phyloP scores from a whole-genome alignment of 2,797 vertebrate genomes.

The Poeciliopsis gracilis region DNA sequence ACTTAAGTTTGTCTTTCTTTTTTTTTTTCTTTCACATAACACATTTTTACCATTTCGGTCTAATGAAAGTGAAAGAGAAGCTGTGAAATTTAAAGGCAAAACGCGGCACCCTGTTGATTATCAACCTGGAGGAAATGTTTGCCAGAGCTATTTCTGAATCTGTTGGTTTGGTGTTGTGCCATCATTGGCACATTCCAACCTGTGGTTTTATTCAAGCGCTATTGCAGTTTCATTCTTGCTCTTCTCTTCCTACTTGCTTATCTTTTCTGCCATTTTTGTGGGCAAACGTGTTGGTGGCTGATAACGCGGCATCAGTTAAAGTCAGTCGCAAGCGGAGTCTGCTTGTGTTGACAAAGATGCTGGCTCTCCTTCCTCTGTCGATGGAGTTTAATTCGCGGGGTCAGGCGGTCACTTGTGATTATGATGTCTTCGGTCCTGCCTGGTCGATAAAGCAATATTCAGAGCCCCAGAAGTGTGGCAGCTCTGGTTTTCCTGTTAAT shows the following conservation, averaged over 20 bases:
- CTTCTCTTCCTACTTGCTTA: conserved; percentile 14
- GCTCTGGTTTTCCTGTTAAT: conserved; percentile 60
- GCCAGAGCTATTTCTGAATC: conserved; percentile 18
- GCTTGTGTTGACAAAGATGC: conserved; percentile 19
- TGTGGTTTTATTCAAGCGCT: conserved; percentile 28
- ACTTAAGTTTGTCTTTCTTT: neutral
- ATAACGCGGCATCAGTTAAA: conserved; percentile 29
- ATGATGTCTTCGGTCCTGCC: conserved; percentile 64
- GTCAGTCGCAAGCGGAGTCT: neutral
- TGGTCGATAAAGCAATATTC: conserved; percentile 58
- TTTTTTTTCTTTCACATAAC: neutral
- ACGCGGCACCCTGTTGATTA: neutral
- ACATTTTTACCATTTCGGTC: neutral
- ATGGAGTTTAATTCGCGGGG: conserved; percentile 54
- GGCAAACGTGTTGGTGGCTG: conserved; percentile 26
- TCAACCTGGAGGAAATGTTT: neutral
- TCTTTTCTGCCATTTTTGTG: conserved; percentile 8
- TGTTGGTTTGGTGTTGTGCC: conserved; percentile 7
- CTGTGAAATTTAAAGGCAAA: neutral
- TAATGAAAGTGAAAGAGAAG: neutral
- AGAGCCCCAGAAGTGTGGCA: conserved; percentile 39
- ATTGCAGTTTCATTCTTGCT: conserved; percentile 19
- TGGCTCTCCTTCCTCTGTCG: conserved; percentile 39
- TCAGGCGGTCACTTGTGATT: conserved; percentile 58
- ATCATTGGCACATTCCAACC: conserved; percentile 24